phyloP scores from a whole-genome alignment of 2,888 invertebrate genomes.

The Cataglyphis cursor region DNA sequence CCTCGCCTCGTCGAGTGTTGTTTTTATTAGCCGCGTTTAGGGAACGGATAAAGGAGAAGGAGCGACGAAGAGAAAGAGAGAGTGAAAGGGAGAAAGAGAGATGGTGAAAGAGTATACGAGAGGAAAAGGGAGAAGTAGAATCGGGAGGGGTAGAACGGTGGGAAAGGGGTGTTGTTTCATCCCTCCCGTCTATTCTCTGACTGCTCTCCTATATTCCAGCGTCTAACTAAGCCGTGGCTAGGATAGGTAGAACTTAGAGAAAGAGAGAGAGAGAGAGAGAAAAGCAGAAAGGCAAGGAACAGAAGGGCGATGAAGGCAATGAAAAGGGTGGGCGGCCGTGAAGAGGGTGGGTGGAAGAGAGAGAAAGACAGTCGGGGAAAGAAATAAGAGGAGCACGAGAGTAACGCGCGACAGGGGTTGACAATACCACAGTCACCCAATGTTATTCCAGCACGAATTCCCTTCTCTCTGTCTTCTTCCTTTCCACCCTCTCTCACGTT shows the following conservation, averaged over 20 bases:
- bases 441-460: slow-evolving; percentile 81
- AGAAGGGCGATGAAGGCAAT: slow-evolving; percentile 17
- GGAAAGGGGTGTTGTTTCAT: slow-evolving; percentile 85
- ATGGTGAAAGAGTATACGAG: slow-evolving; percentile 59
- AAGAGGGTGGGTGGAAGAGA: slow-evolving; percentile 72
- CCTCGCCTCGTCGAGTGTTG: slow-evolving; percentile 78
- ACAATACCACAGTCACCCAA: slow-evolving; percentile 81
- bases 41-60: slow-evolving; percentile 65
- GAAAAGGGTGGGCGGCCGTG: slow-evolving; percentile 65
- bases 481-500: slow-evolving; percentile 55
- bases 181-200: slow-evolving; percentile 79
- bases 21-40: slow-evolving; percentile 85
- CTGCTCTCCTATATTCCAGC: slow-evolving; percentile 67
- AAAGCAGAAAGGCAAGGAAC: neutral
- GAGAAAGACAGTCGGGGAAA: slow-evolving; percentile 45
- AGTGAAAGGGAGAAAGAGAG: slow-evolving; percentile 43
- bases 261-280: slow-evolving; percentile 43
- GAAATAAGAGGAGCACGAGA: slow-evolving; percentile 61
- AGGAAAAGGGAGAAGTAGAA: slow-evolving; percentile 42
- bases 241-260: slow-evolving; percentile 77
- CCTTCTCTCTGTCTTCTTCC: slow-evolving; percentile 67
- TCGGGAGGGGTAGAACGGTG: slow-evolving; percentile 72
- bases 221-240: slow-evolving; percentile 73
- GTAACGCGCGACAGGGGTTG: slow-evolving; percentile 77
- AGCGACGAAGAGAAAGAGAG: slow-evolving; percentile 47